These are phyloP conservation scores for Nannoperca australis DNA, from an alignment of 2,797 vertebrate species.

Conservation along the genomic window DNA sequence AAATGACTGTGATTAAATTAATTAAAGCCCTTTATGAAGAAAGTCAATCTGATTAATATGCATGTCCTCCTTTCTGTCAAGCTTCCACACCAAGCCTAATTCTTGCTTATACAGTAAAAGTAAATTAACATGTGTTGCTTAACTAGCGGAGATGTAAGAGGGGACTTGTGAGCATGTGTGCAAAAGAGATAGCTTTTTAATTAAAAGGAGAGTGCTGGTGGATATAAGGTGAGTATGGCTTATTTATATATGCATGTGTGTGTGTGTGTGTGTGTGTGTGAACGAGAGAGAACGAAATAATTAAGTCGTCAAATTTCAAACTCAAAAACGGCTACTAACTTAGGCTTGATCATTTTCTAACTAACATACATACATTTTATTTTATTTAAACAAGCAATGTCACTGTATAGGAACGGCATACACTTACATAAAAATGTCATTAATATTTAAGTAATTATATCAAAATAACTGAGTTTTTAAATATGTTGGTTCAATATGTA, in stretches of 20 bases:
- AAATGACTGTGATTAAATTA: not conserved
- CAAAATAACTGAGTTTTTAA: too few species aligned
- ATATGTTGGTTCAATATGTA: too few species aligned
- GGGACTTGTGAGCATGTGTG: conserved; percentile 1
- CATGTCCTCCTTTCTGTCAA: conserved; percentile 39
- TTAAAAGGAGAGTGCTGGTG: conserved; percentile 22
- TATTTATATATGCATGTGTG: not conserved
- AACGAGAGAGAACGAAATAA: not conserved
- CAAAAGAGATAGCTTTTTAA: conserved; percentile 35
- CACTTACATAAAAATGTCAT: not conserved
- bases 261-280: not conserved
- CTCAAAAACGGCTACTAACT: not conserved
- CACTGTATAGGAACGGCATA: not conserved
- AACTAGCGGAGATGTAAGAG: conserved; percentile 37
- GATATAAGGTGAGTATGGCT: not conserved
- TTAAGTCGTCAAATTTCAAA: not conserved
- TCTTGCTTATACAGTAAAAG: conserved; percentile 31
- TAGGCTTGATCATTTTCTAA: not conserved
- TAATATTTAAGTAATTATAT: not conserved
- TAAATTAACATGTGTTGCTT: conserved; percentile 42
- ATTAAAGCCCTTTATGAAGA: conserved; percentile 38
- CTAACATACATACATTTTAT: not conserved
- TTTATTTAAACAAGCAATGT: not conserved
- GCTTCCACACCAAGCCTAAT: conserved; percentile 19
- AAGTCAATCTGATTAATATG: conserved; percentile 37